Percentiles rank a stretch among this genome's conserved stretches.
phyloP scores from a whole-genome alignment of 2,113 vertebrate genomes.

The Panthera uncia region DNA sequence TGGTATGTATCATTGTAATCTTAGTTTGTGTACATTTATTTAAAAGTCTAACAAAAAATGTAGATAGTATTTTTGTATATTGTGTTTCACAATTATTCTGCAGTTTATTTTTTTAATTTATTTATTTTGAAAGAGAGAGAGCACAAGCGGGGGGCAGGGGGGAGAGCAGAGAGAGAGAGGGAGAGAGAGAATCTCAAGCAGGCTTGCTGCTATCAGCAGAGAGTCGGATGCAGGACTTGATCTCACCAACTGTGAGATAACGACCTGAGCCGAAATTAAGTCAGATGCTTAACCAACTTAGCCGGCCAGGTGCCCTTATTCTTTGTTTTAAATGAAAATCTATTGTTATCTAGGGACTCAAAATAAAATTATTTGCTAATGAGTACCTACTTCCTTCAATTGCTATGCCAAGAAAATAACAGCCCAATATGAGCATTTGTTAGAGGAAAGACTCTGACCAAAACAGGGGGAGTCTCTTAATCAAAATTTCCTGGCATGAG shows the following conservation, averaged over 20 bases:
- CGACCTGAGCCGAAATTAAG: too few relatives aligned
- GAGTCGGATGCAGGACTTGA: too few relatives aligned
- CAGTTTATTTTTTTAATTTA: not conserved
- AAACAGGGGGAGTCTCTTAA: not conserved
- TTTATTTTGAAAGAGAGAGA: too few relatives aligned
- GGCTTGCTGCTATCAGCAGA: too few relatives aligned
- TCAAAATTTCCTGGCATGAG: not conserved
- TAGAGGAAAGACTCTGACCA: not conserved
- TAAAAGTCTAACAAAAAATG: not conserved
- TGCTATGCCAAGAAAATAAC: not conserved
- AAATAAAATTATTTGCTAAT: not conserved
- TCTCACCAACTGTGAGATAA: too few relatives aligned
- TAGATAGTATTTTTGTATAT: not conserved
- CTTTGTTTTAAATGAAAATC: not conserved
- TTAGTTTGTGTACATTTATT: slow-evolving; percentile 26
- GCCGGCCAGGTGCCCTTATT: not conserved
- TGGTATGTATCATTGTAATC: not conserved
- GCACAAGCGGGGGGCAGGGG: too few relatives aligned
- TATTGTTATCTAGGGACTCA: not conserved
- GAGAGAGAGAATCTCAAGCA: too few relatives aligned
- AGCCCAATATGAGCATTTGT: not conserved
- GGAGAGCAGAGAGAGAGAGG: too few relatives aligned
- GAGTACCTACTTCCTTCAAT: not conserved
- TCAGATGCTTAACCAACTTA: too few relatives aligned
- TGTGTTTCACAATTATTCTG: not conserved